Conservation (phyloP, 2,888 invertebrate species). For the Oxyteleia sp. region DNA sequence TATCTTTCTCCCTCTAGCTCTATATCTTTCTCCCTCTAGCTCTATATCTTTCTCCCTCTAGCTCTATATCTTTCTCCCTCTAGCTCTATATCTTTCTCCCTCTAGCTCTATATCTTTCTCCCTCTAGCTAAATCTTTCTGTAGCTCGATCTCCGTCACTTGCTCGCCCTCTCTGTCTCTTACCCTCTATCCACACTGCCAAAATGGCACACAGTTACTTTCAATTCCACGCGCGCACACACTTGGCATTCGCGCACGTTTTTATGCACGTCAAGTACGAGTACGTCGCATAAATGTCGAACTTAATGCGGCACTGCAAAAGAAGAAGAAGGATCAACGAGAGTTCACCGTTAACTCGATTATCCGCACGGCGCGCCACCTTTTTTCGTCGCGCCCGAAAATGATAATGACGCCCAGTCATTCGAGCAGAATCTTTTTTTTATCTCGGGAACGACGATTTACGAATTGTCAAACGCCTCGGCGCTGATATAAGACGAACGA, state of each 20-base stretch:
- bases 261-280: conserved; percentile 45
- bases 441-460: conserved; percentile 1
- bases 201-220: too few relatives aligned
- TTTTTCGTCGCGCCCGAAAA: conserved; percentile 10
- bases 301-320: conserved; percentile 34
- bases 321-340: conserved; percentile 12
- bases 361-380: not conserved
- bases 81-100: too few relatives aligned
- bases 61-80: too few relatives aligned
- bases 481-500: too few relatives aligned
- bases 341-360: conserved; percentile 51
- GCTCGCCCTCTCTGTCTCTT: too few relatives aligned
- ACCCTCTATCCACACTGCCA: too few relatives aligned
- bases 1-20: too few relatives aligned
- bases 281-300: conserved; percentile 52
- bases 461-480: not conserved
- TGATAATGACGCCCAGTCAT: conserved; percentile 19
- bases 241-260: conserved; percentile 58
- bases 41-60: too few relatives aligned
- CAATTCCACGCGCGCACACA: conserved; percentile 57
- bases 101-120: too few relatives aligned
- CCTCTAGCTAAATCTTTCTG: too few relatives aligned
- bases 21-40: too few relatives aligned
- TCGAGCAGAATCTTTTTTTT: not conserved
- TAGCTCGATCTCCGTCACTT: too few relatives aligned